A percentile compares a stretch with the other conserved stretches of the same genome.
Conservation (phyloP, 1,140 invertebrate genomes). For the Teleopsis dalmanni region DNA sequence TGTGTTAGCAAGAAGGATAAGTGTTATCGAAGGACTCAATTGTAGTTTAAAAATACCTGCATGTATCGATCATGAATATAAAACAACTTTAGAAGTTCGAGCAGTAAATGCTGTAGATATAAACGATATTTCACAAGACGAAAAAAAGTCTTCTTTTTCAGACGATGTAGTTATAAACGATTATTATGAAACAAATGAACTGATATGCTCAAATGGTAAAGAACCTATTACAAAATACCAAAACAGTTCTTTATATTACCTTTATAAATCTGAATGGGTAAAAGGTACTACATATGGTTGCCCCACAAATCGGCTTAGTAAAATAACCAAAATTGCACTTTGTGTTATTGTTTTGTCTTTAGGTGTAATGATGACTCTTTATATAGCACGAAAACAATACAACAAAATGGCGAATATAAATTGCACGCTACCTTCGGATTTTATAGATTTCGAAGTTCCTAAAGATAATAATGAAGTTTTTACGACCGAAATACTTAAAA, state of each 20-base stretch:
- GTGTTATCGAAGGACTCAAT: neutral
- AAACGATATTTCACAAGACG: neutral
- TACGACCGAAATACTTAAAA: neutral
- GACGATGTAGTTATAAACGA: neutral
- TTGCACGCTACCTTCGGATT: slow-evolving; percentile 9
- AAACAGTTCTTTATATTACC: neutral
- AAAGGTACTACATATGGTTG: slow-evolving; percentile 1
- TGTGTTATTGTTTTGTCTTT: slow-evolving; percentile 6
- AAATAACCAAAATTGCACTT: slow-evolving; percentile 12
- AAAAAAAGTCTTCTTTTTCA: neutral
- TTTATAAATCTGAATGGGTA: slow-evolving; percentile 10
- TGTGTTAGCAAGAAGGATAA: neutral
- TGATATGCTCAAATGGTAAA: neutral
- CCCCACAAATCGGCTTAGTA: neutral
- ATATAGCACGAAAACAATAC: slow-evolving; percentile 11
- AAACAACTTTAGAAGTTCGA: slow-evolving; percentile 9
- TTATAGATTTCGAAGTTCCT: slow-evolving; percentile 5
- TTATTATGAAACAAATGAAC: slow-evolving; percentile 8
- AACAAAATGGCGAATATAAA: slow-evolving; percentile 15
- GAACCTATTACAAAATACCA: neutral
- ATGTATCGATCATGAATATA: slow-evolving; percentile 10
- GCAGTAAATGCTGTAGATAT: slow-evolving; percentile 8
- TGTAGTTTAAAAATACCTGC: slow-evolving; percentile 3
- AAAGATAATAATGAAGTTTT: neutral
- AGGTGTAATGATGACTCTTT: slow-evolving; percentile 8